Evolutionary conservation across 2,797 vertebrate genomes (phyloP).

Genomic region (Lepus oiostolus): DNA sequence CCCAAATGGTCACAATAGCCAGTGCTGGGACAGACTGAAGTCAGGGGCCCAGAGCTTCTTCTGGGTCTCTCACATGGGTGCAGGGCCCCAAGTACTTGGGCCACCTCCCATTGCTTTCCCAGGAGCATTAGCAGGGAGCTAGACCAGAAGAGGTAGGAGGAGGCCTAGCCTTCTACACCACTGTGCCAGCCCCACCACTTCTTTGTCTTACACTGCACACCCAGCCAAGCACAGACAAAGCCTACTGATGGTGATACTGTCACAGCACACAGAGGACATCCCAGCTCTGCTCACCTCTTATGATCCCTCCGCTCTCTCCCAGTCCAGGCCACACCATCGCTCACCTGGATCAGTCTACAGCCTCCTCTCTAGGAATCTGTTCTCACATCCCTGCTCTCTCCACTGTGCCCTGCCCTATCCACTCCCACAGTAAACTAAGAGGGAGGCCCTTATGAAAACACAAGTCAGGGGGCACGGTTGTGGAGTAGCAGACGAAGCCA

Average conservation of each 20-base stretch:
- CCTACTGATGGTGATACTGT: not conserved
- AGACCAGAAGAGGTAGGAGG: too few relatives aligned
- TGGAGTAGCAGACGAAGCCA: too few relatives aligned
- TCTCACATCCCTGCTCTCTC: not conserved
- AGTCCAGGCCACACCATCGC: not conserved
- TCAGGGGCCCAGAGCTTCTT: too few relatives aligned
- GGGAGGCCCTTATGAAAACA: conserved; percentile 32
- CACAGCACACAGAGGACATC: not conserved
- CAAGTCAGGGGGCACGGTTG: not conserved
- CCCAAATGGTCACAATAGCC: too few relatives aligned
- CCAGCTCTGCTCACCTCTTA: not conserved
- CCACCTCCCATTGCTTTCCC: too few relatives aligned
- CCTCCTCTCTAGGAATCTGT: not conserved
- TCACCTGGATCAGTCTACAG: rapidly evolving
- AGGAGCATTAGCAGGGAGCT: too few relatives aligned
- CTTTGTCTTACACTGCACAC: not conserved
- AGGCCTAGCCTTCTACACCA: too few relatives aligned
- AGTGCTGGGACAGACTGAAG: too few relatives aligned
- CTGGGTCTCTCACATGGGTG: too few relatives aligned
- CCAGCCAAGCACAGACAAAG: not conserved
- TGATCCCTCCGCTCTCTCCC: not conserved
- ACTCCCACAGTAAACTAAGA: not conserved
- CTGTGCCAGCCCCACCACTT: too few relatives aligned
- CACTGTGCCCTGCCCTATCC: not conserved
- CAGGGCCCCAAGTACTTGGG: too few relatives aligned